phyloP scores from a whole-genome alignment of 2,113 vertebrate species.

The Romanogobio albipinnatus region DNA sequence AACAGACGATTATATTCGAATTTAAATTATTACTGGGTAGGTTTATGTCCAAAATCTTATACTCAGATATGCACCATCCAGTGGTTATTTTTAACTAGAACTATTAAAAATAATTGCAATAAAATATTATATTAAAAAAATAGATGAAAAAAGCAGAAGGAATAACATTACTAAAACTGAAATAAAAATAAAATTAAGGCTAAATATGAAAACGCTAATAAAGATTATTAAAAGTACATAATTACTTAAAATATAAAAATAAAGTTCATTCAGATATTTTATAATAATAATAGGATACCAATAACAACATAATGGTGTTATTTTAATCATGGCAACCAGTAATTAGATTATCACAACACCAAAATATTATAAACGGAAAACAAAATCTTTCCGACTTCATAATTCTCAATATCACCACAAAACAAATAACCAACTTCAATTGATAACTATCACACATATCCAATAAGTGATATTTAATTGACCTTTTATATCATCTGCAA shows the following conservation, averaged over 20 bases:
- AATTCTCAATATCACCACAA: not conserved
- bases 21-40: not conserved
- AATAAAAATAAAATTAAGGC: not conserved
- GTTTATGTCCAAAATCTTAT: not conserved
- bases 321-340: not conserved
- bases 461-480: not conserved
- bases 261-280: not conserved
- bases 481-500: not conserved
- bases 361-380: not conserved
- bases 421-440: not conserved
- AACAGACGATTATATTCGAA: not conserved
- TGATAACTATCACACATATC: not conserved
- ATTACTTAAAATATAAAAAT: not conserved
- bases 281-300: not conserved
- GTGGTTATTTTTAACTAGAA: not conserved
- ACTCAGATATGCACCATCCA: not conserved
- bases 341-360: not conserved
- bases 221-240: not conserved
- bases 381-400: not conserved
- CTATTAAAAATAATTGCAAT: not conserved
- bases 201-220: not conserved
- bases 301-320: not conserved
- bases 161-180: too few relatives aligned
- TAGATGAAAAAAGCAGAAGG: not conserved
- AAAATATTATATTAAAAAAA: not conserved